Evolutionary conservation across 1,140 invertebrate genomes (phyloP).

Genomic region (Drosophila sechellia): DNA sequence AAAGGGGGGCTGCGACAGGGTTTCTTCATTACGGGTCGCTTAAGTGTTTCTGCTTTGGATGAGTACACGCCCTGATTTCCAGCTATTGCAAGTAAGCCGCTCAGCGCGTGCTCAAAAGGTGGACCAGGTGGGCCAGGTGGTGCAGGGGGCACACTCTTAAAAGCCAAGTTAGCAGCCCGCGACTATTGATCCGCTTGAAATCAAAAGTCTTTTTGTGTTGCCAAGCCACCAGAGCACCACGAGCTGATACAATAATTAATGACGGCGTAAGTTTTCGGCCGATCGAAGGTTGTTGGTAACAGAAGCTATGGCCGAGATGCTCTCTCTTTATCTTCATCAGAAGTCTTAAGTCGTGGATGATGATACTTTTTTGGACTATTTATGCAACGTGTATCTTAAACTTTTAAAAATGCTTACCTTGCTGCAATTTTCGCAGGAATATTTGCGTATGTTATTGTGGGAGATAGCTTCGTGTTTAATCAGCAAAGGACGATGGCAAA

Average conservation of each 20-base stretch:
- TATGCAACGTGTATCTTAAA: too few relatives aligned
- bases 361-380: background rate
- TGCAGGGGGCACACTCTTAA: slow-evolving; percentile 4
- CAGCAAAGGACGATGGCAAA: slow-evolving; percentile 92
- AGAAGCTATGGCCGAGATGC: slow-evolving; percentile 24
- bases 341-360: background rate
- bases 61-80: slow-evolving; percentile 82
- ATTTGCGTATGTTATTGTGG: slow-evolving; percentile 92
- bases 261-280: slow-evolving; percentile 55
- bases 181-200: slow-evolving; percentile 84
- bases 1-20: slow-evolving; percentile 48
- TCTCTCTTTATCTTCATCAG: slow-evolving; percentile 22
- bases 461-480: slow-evolving; percentile 92
- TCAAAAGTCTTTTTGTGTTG: slow-evolving; percentile 80
- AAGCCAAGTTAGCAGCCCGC: slow-evolving; percentile 65
- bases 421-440: slow-evolving; percentile 97
- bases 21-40: slow-evolving; percentile 74
- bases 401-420: slow-evolving; percentile 87
- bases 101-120: slow-evolving; percentile 53
- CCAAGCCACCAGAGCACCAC: slow-evolving; percentile 34
- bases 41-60: slow-evolving; percentile 82
- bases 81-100: slow-evolving; percentile 41
- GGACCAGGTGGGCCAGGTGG: background rate
- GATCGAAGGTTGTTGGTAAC: slow-evolving; percentile 38
- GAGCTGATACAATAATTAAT: slow-evolving; percentile 78